These are phyloP conservation scores for Pedetes capensis DNA, from an alignment of 2,113 vertebrate species.

Conservation along the genomic window DNA sequence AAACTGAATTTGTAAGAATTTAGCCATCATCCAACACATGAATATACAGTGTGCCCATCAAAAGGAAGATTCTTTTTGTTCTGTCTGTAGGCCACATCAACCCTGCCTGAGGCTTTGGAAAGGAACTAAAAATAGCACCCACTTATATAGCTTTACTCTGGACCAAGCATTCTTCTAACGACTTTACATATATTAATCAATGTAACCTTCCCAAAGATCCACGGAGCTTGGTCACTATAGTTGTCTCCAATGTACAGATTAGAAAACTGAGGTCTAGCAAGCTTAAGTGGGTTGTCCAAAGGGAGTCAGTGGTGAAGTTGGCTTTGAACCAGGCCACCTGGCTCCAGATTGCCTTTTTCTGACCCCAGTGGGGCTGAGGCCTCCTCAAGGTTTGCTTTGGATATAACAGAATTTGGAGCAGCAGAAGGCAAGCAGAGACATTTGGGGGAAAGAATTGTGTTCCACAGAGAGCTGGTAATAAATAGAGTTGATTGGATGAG, in stretches of 20 bases:
- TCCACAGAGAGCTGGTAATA: conserved; percentile 56
- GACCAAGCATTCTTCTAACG: neutral
- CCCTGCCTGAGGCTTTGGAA: neutral
- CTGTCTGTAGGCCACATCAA: neutral
- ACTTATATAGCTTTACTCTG: neutral
- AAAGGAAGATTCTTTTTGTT: neutral
- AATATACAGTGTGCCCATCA: neutral
- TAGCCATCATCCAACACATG: neutral
- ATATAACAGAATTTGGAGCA: conserved; percentile 55
- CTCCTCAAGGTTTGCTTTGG: conserved; percentile 42
- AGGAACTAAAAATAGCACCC: neutral
- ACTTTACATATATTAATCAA: neutral
- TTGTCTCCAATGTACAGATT: conserved; percentile 40
- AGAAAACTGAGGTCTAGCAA: neutral
- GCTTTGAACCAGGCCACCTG: conserved; percentile 45
- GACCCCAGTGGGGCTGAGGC: neutral
- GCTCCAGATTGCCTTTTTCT: conserved; percentile 34
- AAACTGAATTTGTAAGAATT: neutral
- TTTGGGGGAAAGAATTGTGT: conserved; percentile 27
- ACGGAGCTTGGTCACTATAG: neutral
- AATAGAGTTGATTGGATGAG: conserved; percentile 45
- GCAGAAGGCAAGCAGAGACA: conserved; percentile 44
- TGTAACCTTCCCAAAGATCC: neutral
- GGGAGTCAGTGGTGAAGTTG: neutral
- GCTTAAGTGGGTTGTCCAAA: neutral